Evolutionary conservation across 2,888 invertebrate species (phyloP).

Genomic region (Caenorhabditis sp.): DNA sequence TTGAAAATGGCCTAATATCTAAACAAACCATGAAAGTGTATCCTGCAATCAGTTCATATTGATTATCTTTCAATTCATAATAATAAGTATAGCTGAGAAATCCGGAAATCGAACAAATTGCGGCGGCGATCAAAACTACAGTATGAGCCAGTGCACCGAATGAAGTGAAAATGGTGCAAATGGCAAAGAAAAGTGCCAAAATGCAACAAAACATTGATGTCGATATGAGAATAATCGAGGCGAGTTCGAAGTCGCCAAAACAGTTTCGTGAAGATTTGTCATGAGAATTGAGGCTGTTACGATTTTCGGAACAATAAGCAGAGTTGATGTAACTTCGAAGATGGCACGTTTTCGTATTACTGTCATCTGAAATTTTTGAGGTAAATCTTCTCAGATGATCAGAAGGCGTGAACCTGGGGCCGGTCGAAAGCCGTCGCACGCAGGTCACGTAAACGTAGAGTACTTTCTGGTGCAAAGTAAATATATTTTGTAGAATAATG

Average conservation of each 20-base stretch:
- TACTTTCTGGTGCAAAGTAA: too few species aligned
- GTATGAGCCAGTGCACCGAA: conserved; percentile 54
- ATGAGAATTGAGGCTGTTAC: background rate
- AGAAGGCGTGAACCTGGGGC: too few species aligned
- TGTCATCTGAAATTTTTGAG: conserved; percentile 26
- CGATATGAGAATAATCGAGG: conserved; percentile 46
- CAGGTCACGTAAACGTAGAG: too few species aligned
- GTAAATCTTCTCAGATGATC: background rate
- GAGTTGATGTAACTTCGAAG: conserved; percentile 37
- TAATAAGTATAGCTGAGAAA: conserved; percentile 53
- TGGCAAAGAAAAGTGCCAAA: conserved; percentile 45
- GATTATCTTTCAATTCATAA: conserved; percentile 55
- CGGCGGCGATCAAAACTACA: conserved; percentile 47
- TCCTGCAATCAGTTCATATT: conserved; percentile 47
- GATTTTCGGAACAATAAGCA: conserved; percentile 10
- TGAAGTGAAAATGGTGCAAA: conserved; percentile 53
- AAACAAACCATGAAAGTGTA: conserved; percentile 31
- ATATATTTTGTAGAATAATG: too few species aligned
- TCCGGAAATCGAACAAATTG: conserved; percentile 44
- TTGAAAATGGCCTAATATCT: background rate
- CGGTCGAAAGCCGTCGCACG: too few species aligned
- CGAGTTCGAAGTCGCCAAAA: conserved; percentile 54
- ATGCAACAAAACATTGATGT: conserved; percentile 36
- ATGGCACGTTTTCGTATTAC: conserved; percentile 34
- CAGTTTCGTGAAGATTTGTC: conserved; percentile 32